Evolutionary conservation across 2,888 invertebrate species (phyloP).

Genomic region (Formica aserva): DNA sequence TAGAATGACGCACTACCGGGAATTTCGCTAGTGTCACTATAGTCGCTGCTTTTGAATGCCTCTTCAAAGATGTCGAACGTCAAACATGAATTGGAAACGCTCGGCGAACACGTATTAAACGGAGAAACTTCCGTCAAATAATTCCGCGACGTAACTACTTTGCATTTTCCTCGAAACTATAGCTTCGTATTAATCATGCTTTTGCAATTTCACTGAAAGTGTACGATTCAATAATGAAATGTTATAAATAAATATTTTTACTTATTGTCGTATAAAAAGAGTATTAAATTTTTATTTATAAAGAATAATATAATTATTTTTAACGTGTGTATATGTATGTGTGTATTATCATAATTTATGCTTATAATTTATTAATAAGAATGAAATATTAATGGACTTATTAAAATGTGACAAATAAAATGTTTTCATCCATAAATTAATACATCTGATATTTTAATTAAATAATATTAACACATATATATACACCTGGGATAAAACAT

Average conservation of each 20-base stretch:
- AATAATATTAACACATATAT: background rate
- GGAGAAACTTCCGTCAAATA: constrained; percentile 35
- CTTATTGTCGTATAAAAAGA: background rate
- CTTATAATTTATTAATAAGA: constrained; percentile 28
- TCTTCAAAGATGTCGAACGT: constrained; percentile 52
- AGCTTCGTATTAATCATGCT: background rate
- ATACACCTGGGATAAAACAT: background rate
- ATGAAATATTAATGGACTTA: constrained; percentile 12
- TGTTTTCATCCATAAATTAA: constrained; percentile 11
- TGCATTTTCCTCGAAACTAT: constrained; percentile 11
- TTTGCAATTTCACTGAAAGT: background rate
- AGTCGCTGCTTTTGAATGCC: constrained; percentile 52
- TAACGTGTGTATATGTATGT: background rate
- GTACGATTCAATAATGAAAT: background rate
- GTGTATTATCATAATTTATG: constrained; percentile 20
- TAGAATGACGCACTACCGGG: constrained; percentile 43
- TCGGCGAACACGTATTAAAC: constrained; percentile 41
- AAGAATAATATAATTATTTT: constrained; percentile 17
- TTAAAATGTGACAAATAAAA: constrained; percentile 18
- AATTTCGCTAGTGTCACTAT: constrained; percentile 52
- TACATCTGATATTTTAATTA: constrained; percentile 28
- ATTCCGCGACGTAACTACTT: constrained; percentile 54
- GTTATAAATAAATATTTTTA: background rate
- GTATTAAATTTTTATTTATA: constrained; percentile 10
- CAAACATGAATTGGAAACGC: constrained; percentile 55